Evolutionary conservation across 2,113 vertebrate genomes (phyloP), one percentile per base, ranked within the genome.

Genomic region (Nycticorax nycticorax): DNA sequence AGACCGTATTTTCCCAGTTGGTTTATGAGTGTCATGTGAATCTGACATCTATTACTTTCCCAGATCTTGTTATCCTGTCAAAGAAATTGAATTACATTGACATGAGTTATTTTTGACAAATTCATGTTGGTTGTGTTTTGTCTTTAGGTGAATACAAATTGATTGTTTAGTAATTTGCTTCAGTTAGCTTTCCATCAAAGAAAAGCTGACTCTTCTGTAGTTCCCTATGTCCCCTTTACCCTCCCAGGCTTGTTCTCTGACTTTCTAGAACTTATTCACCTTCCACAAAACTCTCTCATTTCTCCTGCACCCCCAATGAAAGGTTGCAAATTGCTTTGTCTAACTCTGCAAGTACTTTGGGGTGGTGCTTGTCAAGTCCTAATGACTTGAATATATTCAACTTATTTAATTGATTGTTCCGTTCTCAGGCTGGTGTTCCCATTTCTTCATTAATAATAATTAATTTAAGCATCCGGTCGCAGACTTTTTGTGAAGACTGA

Each of bases 101-200:
- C 86, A 64, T 75, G 87, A 96, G 64, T 91, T 96, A 96, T 92
- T 94, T 80, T 71, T 86, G 71, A 91, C 77, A 96, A 95, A 96
- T 91, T 91, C 55, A 39, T 52, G n/a, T 92, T 74, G 80, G 47
- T 86, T 86, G 68, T 17, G 26, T 91, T 95, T 95, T 91, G 23
- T 92, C 64, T 95, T 95, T 67, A 53, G 26, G 13, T 92, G 96
- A 91, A 93, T 95, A 93, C 59, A 86, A 93, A 96, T 92, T 77
- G 75, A 95, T 93, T 84, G 41, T 77, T 92, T 93, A 91, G 96
- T 93, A 86, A 95, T 96, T 96, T 95, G 64, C 43, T 93, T 84
- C 73, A 33, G 80, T 91, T 93, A 67, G 56, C 80, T 89, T 95
- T 81, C 79, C 55, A 27, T 50, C 76, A 74, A 74, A 86, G 50